Evolutionary conservation across 2,888 invertebrate genomes (phyloP).

Genomic region (Platycnemis pennipes): DNA sequence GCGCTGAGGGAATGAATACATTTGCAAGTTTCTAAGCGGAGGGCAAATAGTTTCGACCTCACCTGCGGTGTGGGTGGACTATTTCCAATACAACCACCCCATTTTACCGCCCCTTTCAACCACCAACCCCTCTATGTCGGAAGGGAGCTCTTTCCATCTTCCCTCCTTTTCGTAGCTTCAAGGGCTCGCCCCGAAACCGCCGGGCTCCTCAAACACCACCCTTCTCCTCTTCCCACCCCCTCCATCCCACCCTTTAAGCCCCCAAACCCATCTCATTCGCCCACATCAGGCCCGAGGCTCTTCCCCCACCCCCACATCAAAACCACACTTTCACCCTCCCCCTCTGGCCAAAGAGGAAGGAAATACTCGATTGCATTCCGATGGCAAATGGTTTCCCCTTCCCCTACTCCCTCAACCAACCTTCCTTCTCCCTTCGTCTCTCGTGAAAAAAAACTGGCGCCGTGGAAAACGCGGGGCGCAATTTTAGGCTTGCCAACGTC

Average conservation of each 20-base stretch:
- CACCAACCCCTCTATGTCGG: too few species aligned
- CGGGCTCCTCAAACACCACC: too few species aligned
- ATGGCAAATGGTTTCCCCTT: slow-evolving; percentile 1
- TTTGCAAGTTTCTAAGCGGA: not conserved
- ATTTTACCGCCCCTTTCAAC: too few species aligned
- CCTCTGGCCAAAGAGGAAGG: not conserved
- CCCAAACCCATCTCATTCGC: not conserved
- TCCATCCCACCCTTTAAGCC: not conserved
- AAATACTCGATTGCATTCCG: slow-evolving; percentile 53
- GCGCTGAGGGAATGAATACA: not conserved
- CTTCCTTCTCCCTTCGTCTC: not conserved
- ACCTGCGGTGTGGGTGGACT: not conserved
- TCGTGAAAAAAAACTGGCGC: not conserved
- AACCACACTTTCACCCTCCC: not conserved
- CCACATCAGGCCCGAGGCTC: not conserved
- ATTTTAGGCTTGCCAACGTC: not conserved
- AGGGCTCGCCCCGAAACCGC: not conserved
- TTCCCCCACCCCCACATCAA: not conserved
- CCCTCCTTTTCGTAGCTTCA: too few species aligned
- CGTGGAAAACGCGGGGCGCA: not conserved
- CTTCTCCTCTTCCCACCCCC: not conserved
- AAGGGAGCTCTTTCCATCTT: too few species aligned
- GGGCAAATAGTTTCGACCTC: not conserved
- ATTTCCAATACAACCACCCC: not conserved
- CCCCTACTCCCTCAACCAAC: not conserved